phyloP scores from a whole-genome alignment of 2,888 invertebrate genomes.

The Harpagoxenus sublaevis region DNA sequence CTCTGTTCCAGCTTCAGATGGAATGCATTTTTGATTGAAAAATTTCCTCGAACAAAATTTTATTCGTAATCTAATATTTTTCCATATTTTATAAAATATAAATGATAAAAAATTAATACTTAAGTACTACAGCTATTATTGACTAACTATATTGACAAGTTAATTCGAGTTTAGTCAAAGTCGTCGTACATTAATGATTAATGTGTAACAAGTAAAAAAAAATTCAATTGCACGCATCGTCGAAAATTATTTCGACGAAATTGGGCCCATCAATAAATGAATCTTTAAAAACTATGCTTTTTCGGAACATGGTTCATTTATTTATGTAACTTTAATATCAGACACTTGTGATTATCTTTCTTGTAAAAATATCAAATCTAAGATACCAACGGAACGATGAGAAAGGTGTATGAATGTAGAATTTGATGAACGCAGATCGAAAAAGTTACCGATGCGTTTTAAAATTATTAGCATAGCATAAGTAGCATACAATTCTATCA shows the following conservation, averaged over 20 bases:
- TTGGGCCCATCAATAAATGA: background rate
- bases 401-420: background rate
- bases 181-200: too few species aligned
- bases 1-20: too few species aligned
- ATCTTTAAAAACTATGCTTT: constrained; percentile 9
- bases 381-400: constrained; percentile 14
- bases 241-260: background rate
- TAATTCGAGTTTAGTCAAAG: too few species aligned
- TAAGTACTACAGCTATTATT: too few species aligned
- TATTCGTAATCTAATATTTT: too few species aligned
- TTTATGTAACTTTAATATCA: constrained; percentile 16
- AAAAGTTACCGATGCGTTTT: background rate
- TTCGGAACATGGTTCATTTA: constrained; percentile 12
- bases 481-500: constrained; percentile 30
- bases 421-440: background rate
- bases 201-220: background rate
- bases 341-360: constrained; percentile 13
- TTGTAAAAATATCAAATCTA: constrained; percentile 16
- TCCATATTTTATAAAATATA: too few species aligned
- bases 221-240: background rate
- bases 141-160: too few species aligned
- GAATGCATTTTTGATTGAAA: too few species aligned
- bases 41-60: too few species aligned
- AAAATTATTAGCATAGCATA: constrained; percentile 4
- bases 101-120: too few species aligned